Base-by-base conservation (phyloP, 1,140 invertebrate genomes). In the Grapholita molesta region DNA sequence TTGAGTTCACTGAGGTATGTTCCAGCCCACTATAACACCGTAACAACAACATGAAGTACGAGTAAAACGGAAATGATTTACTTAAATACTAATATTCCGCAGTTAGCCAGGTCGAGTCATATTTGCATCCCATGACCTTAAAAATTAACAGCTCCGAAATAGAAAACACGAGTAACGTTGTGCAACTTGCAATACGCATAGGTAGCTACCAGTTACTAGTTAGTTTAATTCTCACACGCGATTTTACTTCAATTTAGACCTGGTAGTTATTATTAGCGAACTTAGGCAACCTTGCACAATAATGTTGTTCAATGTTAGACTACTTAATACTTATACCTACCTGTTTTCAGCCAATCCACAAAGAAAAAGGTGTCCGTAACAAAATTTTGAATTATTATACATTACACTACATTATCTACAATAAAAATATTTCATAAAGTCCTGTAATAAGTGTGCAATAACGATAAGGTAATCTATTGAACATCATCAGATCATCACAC, bases 101-200 rank as follows among this genome's bases (percentile, higher is more conserved):
- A 61, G 12, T 61, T 61, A 25, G 55, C 28, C 25, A 61, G 55
- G 25, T 30, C 55, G 30, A 61, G 24, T 61, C 15, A 15, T 15
- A 61, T 61, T 32, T 21, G 18, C 42, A 48, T 61, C 18, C 52
- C 28, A 69, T 42, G 71, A 30, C 64, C 53, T 67, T 67, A 64
- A 67, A 73, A 73, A 70, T 73, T 70, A 67, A 25, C 64, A 67
- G 23, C 57, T 67, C 69, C 64, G 71, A 75, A 48, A 75, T 73
- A 73, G 53, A 42, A 38, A 15, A 64, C 48, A 64, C 28, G 25
- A 15, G 18, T 1, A 69, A 35, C 67, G 8, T 69, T 73, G 69
- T 70, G 70, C 66, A 67, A 71, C 48, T 42, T 61, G 48, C 3
- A 69, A 69, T 68, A 55, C 18, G 55, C 64, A 68, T 53, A 28